Conservation (phyloP, 2,888 invertebrate genomes). For the Graphium colonna region DNA sequence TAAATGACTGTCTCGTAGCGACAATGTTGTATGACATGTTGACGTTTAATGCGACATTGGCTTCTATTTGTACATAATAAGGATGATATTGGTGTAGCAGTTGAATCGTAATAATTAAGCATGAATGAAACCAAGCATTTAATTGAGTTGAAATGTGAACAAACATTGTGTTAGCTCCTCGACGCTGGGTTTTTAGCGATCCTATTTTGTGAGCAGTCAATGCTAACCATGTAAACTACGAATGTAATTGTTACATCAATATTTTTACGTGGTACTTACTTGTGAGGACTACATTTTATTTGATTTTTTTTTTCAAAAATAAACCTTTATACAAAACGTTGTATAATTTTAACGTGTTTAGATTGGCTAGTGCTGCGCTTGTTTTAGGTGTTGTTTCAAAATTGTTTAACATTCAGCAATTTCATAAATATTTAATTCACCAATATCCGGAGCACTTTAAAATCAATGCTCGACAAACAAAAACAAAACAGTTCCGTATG, state of each 20-base stretch:
- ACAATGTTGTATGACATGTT: conserved; percentile 70
- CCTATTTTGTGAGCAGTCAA: conserved; percentile 33
- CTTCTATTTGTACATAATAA: conserved; percentile 49
- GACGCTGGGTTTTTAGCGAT: conserved; percentile 38
- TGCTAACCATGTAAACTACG: conserved; percentile 3
- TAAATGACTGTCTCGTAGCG: conserved; percentile 65
- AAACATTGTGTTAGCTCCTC: conserved; percentile 61
- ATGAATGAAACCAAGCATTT: conserved; percentile 74
- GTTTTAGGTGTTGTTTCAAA: too few relatives aligned
- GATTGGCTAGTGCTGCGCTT: too few relatives aligned
- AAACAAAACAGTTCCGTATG: background rate
- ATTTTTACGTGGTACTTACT: background rate
- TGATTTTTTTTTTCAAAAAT: background rate
- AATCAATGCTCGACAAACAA: background rate
- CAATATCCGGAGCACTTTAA: too few relatives aligned
- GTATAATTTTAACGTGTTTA: too few relatives aligned
- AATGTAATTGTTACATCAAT: conserved; percentile 2
- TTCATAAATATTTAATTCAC: too few relatives aligned
- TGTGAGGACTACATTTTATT: background rate
- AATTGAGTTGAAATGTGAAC: conserved; percentile 72
- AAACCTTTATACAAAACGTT: too few relatives aligned
- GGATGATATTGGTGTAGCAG: conserved; percentile 48
- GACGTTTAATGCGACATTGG: conserved; percentile 46
- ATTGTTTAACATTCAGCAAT: too few relatives aligned
- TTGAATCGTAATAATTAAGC: conserved; percentile 58